Percentiles rank a stretch among this genome's conserved stretches.
These are phyloP conservation scores for Piezodorus guildinii DNA, from an alignment of 1,140 invertebrate species.

Conservation along the genomic window DNA sequence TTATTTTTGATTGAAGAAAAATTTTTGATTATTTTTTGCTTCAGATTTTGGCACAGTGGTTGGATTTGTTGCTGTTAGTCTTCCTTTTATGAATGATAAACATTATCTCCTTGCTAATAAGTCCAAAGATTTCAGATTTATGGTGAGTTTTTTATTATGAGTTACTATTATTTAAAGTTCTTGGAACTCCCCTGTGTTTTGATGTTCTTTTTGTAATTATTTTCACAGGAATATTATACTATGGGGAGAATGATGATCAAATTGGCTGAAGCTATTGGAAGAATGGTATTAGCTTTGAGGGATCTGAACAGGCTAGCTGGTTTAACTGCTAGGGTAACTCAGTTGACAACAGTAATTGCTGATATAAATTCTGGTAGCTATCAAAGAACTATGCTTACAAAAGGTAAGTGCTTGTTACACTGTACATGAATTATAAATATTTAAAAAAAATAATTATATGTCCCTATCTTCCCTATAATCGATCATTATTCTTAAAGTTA, in stretches of 20 bases:
- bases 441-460: too few species aligned
- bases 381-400: conserved; percentile 68
- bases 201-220: not conserved
- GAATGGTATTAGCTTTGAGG: conserved; percentile 82
- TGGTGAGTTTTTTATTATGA: conserved; percentile 39
- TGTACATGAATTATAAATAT: not conserved
- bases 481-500: too few species aligned
- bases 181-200: not conserved
- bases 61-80: conserved; percentile 88
- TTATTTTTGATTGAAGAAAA: too few species aligned
- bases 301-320: conserved; percentile 90
- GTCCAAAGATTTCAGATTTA: conserved; percentile 53
- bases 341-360: conserved; percentile 73
- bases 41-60: conserved; percentile 86
- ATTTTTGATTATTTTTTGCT: conserved; percentile 21
- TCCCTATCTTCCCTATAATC: too few species aligned
- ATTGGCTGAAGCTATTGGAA: conserved; percentile 90
- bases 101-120: conserved; percentile 49
- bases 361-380: conserved; percentile 82
- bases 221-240: conserved; percentile 69
- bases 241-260: conserved; percentile 94
- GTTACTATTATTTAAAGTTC: not conserved
- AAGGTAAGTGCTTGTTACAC: not conserved
- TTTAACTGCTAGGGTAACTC: conserved; percentile 83
- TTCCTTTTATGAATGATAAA: conserved; percentile 75